These are phyloP conservation scores for Burhinus bistriatus DNA, from an alignment of 2,113 vertebrate species.

Conservation along the genomic window DNA sequence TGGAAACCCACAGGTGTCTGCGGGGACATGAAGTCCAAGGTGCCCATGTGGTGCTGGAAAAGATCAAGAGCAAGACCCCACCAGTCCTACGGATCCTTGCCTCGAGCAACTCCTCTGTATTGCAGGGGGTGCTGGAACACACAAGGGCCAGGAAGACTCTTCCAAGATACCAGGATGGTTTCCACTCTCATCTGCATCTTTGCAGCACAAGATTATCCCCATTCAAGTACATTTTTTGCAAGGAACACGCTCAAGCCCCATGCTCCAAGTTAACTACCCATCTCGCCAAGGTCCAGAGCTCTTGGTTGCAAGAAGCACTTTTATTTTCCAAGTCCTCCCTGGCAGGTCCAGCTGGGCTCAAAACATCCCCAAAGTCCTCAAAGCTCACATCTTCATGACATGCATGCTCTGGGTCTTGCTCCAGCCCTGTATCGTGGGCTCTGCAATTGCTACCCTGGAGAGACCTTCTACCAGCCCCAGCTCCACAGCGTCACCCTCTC, in stretches of 20 bases:
- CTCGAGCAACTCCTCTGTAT: rapidly evolving
- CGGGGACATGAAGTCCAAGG: not conserved
- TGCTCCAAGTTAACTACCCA: rapidly evolving
- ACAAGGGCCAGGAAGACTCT: not conserved
- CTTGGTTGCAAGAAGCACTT: not conserved
- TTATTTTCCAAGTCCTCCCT: too few species aligned
- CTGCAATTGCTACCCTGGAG: rapidly evolving
- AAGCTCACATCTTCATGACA: not conserved
- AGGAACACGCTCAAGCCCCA: not conserved
- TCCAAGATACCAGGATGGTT: not conserved
- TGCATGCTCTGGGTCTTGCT: not conserved
- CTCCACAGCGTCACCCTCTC: not conserved
- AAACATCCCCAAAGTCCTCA: not conserved
- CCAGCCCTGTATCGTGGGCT: not conserved
- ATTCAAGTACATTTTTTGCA: not conserved
- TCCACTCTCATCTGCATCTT: not conserved
- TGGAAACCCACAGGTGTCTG: not conserved
- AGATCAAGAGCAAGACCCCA: not conserved
- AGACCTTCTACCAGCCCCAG: not conserved
- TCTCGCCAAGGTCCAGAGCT: not conserved
- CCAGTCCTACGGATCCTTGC: rapidly evolving
- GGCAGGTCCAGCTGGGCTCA: not conserved
- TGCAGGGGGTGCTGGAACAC: not conserved
- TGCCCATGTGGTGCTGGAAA: not conserved
- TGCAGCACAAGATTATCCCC: not conserved